These are phyloP conservation scores for Trilocha varians DNA, from an alignment of 2,888 invertebrate species.

Conservation along the genomic window DNA sequence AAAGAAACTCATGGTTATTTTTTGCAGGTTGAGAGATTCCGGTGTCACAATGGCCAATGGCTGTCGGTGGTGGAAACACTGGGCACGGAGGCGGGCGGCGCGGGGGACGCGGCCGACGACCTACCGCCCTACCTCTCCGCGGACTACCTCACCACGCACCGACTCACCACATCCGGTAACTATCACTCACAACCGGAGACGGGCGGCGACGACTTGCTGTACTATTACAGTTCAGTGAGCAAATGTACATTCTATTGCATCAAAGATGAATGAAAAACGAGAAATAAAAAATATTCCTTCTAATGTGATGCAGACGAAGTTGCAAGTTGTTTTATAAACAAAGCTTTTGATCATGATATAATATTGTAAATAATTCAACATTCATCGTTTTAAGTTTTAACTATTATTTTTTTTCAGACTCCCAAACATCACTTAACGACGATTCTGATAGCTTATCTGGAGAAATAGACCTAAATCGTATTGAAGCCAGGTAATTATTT, in stretches of 20 bases:
- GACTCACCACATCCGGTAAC: conserved; percentile 57
- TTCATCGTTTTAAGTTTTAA: background rate
- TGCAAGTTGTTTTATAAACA: no score
- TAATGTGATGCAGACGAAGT: no score
- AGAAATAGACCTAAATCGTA: conserved; percentile 42
- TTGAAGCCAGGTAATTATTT: conserved; percentile 17
- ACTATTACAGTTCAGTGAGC: no score
- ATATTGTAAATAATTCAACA: background rate
- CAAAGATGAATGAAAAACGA: no score
- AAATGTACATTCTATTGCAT: no score
- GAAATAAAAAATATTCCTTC: no score
- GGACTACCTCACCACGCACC: conserved; percentile 75
- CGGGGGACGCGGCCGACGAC: conserved; percentile 74
- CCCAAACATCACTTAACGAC: conserved; percentile 68
- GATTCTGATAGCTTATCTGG: conserved; percentile 65
- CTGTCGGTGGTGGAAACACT: conserved; percentile 93
- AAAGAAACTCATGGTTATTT: no score
- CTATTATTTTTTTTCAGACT: conserved; percentile 43
- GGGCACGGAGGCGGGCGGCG: conserved; percentile 67
- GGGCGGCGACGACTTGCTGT: no score
- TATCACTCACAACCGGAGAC: no score
- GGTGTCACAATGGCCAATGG: conserved; percentile 99
- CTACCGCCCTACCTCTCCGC: conserved; percentile 84
- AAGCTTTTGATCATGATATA: no score
- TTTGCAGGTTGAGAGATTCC: conserved; percentile 86